Conservation (phyloP, 2,797 vertebrate species). For the Chrosomus eos region DNA sequence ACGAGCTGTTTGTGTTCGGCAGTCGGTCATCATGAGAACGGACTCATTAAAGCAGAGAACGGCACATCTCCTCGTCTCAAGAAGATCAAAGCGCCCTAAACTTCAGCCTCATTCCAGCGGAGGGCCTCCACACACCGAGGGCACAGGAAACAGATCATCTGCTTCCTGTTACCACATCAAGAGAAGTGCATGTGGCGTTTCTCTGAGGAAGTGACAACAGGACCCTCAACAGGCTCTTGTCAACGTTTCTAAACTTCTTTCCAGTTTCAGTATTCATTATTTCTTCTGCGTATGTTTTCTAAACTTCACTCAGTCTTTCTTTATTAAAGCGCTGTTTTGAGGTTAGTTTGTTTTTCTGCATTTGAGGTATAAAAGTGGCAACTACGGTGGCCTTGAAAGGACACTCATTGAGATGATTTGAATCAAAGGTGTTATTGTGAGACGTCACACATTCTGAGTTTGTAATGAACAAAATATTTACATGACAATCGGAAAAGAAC, state of each 20-base stretch:
- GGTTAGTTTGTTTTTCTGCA: conserved; percentile 50
- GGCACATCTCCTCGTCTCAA: conserved; percentile 92
- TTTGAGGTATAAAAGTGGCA: conserved; percentile 53
- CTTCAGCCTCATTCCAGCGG: conserved; percentile 66
- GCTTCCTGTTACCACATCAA: conserved; percentile 56
- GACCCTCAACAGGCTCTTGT: conserved; percentile 24
- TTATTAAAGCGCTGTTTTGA: conserved; percentile 45
- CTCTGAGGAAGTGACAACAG: conserved; percentile 38
- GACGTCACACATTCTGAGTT: conserved; percentile 5
- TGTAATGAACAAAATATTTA: conserved; percentile 37
- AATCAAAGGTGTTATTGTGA: conserved; percentile 13
- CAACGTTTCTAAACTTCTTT: conserved; percentile 28
- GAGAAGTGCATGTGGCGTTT: conserved; percentile 47
- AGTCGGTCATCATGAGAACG: conserved; percentile 92
- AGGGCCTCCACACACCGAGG: conserved; percentile 48
- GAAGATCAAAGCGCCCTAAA: conserved; percentile 93
- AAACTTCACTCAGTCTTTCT: conserved; percentile 21
- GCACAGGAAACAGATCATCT: conserved; percentile 62
- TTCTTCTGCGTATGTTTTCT: conserved; percentile 25
- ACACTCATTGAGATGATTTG: conserved; percentile 59
- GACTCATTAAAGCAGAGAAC: conserved; percentile 91
- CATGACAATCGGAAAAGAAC: background rate
- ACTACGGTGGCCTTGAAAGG: conserved; percentile 58
- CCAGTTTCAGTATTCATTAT: conserved; percentile 51
- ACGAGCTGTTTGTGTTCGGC: conserved; percentile 8